Evolutionary conservation across 1,140 invertebrate species (phyloP).

Genomic region (Drosophila nasuta): DNA sequence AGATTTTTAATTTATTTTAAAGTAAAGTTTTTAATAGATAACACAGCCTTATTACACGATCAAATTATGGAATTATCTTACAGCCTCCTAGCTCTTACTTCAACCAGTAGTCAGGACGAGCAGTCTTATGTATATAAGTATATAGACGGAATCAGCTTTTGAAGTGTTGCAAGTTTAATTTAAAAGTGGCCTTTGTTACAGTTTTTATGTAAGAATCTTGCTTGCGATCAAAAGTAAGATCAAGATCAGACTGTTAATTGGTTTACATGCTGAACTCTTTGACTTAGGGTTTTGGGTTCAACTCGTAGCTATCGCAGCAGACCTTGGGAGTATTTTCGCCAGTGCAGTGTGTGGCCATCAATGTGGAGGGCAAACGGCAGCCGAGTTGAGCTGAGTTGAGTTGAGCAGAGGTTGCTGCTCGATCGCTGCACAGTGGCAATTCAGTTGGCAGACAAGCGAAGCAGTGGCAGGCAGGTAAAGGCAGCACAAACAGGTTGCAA

Average conservation of each 20-base stretch:
- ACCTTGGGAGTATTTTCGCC: not conserved
- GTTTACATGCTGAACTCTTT: constrained; percentile 18
- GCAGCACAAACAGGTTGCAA: constrained; percentile 68
- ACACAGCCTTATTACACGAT: no score
- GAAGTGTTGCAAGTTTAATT: not conserved
- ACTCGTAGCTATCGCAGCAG: constrained; percentile 2
- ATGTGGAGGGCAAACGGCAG: constrained; percentile 4
- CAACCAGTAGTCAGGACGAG: no score
- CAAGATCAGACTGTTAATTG: constrained; percentile 19
- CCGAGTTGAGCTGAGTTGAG: not conserved
- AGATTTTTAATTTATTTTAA: no score
- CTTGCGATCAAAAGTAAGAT: constrained; percentile 1
- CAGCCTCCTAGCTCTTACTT: no score
- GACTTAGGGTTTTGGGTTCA: constrained; percentile 4
- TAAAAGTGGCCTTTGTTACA: not conserved
- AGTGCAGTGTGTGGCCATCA: constrained; percentile 36
- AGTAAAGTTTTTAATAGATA: no score
- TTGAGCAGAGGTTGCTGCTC: constrained; percentile 1
- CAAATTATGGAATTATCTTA: no score
- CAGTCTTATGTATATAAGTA: no score
- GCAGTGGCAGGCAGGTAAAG: constrained; percentile 28
- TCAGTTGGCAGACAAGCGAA: constrained; percentile 27
- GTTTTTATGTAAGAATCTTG: not conserved
- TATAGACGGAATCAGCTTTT: no score
- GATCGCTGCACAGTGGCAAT: constrained; percentile 40